These are phyloP conservation scores for Smutsia gigantea DNA, from an alignment of 2,797 vertebrate genomes.

Conservation along the genomic window DNA sequence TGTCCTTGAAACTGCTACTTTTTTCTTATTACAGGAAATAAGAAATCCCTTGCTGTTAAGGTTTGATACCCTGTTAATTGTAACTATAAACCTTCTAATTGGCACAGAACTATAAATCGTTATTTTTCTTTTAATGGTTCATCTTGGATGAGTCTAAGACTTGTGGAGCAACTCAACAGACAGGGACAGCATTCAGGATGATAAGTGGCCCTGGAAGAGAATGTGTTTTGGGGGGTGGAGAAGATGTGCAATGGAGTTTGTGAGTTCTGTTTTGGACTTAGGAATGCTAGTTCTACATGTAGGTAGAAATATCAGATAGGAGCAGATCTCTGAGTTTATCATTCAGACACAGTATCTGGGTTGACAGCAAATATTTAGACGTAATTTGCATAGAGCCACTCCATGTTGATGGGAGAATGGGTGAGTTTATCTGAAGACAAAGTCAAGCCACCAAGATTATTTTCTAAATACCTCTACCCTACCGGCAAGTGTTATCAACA, in stretches of 20 bases:
- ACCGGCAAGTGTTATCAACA: neutral
- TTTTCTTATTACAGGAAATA: neutral
- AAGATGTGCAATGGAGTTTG: neutral
- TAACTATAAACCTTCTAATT: neutral
- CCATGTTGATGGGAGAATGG: neutral
- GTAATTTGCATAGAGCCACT: neutral
- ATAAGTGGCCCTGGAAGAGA: neutral
- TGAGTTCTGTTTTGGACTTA: neutral
- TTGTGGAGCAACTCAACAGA: neutral
- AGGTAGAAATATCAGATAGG: neutral
- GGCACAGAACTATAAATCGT: neutral
- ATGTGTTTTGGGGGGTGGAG: neutral
- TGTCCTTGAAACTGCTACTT: neutral
- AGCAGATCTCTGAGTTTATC: neutral
- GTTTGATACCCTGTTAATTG: neutral
- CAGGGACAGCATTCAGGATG: neutral
- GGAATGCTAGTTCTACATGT: neutral
- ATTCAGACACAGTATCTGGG: neutral
- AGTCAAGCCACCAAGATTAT: neutral
- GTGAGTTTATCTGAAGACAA: constrained; percentile 21
- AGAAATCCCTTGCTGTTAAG: neutral
- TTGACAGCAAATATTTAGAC: neutral
- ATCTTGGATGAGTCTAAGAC: neutral
- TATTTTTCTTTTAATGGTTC: neutral
- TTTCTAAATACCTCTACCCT: neutral